Evolutionary conservation across 2,797 vertebrate genomes (phyloP).

Genomic region (Coreius guichenoti): DNA sequence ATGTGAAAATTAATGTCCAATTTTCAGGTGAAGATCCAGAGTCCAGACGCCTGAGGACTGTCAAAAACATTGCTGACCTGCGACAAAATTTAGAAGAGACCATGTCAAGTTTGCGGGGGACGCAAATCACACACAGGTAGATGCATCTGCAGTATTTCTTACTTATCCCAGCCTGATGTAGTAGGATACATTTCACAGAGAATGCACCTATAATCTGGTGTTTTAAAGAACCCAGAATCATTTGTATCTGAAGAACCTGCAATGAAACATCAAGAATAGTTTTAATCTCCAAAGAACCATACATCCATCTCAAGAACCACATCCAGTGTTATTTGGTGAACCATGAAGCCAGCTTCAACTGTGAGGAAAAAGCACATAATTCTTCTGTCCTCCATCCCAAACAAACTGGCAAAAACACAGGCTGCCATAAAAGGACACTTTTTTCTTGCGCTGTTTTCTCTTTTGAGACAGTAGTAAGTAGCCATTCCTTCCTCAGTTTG

Average conservation of each 20-base stretch:
- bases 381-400: background rate
- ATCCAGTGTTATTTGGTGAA: background rate
- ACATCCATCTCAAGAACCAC: background rate
- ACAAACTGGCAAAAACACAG: background rate
- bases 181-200: background rate
- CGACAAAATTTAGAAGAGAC: slow-evolving; percentile 97
- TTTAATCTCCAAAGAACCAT: background rate
- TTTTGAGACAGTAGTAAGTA: background rate
- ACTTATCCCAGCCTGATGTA: too few relatives aligned
- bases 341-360: background rate
- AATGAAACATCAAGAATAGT: background rate
- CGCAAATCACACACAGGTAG: slow-evolving; percentile 96
- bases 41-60: slow-evolving; percentile 88
- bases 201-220: background rate
- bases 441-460: background rate
- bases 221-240: background rate
- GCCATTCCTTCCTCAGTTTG: background rate
- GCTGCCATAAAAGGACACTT: slow-evolving; percentile 3
- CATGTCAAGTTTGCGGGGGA: slow-evolving; percentile 96
- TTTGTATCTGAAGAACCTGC: background rate
- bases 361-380: background rate
- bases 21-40: slow-evolving; percentile 90
- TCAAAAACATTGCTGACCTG: slow-evolving; percentile 96
- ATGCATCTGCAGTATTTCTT: background rate
- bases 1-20: background rate